phyloP scores from a whole-genome alignment of 2,888 invertebrate species.

The Hirtodrosophila alboralis region DNA sequence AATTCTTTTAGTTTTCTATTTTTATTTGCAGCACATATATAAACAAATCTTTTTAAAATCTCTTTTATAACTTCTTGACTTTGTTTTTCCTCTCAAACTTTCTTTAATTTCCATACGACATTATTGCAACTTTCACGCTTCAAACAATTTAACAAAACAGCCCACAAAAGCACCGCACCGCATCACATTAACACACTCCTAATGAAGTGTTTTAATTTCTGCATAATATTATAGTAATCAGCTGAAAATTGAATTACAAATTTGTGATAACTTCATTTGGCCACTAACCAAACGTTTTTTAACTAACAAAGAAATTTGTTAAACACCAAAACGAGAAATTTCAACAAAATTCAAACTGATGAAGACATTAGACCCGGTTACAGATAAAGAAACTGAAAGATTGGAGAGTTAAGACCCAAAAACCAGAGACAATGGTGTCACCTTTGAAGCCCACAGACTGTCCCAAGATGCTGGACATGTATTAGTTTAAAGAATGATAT shows the following conservation, averaged over 20 bases:
- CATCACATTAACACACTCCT: constrained; percentile 59
- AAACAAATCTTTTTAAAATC: too few species aligned
- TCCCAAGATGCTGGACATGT: constrained; percentile 37
- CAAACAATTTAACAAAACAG: not conserved
- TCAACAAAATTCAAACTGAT: constrained; percentile 36
- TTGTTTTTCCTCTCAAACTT: not conserved
- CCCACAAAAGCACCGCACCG: constrained; percentile 13
- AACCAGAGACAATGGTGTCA: constrained; percentile 62
- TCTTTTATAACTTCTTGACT: too few species aligned
- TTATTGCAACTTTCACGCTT: constrained; percentile 67
- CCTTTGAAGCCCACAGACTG: constrained; percentile 54
- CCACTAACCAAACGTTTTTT: not conserved
- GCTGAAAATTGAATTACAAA: constrained; percentile 33
- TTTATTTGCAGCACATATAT: too few species aligned
- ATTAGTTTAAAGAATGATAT: constrained; percentile 40
- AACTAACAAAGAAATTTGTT: constrained; percentile 44
- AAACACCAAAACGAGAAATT: constrained; percentile 21
- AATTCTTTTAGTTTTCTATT: too few species aligned
- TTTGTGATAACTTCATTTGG: constrained; percentile 55
- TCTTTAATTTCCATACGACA: constrained; percentile 11
- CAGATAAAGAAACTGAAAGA: constrained; percentile 19
- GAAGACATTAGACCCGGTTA: constrained; percentile 60
- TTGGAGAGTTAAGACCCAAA: too few species aligned
- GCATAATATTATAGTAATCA: constrained; percentile 59
- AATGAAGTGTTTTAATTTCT: constrained; percentile 70